Evolutionary conservation across 2,888 invertebrate species (phyloP).

Genomic region (Ophioninae sp.): DNA sequence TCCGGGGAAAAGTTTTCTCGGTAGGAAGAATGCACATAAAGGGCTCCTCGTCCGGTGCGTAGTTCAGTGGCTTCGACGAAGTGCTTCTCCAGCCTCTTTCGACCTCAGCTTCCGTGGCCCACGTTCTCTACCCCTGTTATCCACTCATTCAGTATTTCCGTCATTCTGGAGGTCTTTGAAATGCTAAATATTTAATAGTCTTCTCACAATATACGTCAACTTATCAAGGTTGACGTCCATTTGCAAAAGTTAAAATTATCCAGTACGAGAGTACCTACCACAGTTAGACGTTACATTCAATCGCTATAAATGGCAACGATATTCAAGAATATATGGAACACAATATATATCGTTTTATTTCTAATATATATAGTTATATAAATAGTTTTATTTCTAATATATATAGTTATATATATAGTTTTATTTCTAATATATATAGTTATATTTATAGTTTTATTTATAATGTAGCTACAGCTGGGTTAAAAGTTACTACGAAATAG

Average conservation of each 20-base stretch:
- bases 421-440: too few relatives aligned
- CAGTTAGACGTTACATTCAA: conserved; percentile 65
- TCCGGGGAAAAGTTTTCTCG: conserved; percentile 15
- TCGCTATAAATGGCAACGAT: conserved; percentile 8
- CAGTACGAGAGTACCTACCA: conserved; percentile 34
- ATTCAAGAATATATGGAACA: not conserved
- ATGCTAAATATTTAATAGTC: conserved; percentile 34
- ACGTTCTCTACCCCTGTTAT: not conserved
- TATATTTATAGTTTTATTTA: too few relatives aligned
- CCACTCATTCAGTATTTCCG: not conserved
- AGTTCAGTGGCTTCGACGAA: not conserved
- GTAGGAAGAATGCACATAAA: conserved; percentile 53
- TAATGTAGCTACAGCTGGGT: too few relatives aligned
- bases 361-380: too few relatives aligned
- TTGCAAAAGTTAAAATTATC: conserved; percentile 30
- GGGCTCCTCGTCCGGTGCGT: conserved; percentile 6
- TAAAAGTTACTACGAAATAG: too few relatives aligned
- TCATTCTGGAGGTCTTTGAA: conserved; percentile 14
- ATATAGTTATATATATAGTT: too few relatives aligned
- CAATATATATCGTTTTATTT: too few relatives aligned
- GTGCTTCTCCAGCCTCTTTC: not conserved
- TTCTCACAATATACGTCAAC: conserved; percentile 38
- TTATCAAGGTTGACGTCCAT: conserved; percentile 4
- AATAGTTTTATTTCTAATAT: too few relatives aligned
- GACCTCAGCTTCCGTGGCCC: conserved; percentile 1